phyloP scores from a whole-genome alignment of 2,888 invertebrate genomes.

The Cistogaster globosa region DNA sequence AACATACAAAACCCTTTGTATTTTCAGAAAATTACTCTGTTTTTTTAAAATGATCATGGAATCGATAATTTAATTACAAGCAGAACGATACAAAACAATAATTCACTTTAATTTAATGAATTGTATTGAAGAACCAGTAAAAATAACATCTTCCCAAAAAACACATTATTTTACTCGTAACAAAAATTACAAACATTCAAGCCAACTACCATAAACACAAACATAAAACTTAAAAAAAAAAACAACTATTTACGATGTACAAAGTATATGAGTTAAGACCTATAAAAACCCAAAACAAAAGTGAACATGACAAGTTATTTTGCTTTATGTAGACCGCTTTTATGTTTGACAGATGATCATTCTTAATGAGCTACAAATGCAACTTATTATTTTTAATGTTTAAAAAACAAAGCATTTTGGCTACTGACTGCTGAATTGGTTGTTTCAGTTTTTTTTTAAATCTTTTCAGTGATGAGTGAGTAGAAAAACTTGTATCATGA shows the following conservation, averaged over 20 bases:
- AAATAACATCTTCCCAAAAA: conserved; percentile 50
- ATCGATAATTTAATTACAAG: background rate
- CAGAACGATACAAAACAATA: background rate
- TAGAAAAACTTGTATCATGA: conserved; percentile 44
- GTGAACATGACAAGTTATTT: conserved; percentile 34
- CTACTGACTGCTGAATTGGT: conserved; percentile 17
- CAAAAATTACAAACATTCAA: conserved; percentile 3
- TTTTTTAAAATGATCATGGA: background rate
- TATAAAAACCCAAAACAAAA: too few species aligned
- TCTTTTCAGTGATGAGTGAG: background rate
- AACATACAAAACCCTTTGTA: too few species aligned
- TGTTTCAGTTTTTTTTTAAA: conserved; percentile 2
- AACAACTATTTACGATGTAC: background rate
- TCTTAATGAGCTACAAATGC: conserved; percentile 78
- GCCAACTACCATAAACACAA: conserved; percentile 22
- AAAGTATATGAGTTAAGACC: conserved; percentile 5
- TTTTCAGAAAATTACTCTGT: too few species aligned
- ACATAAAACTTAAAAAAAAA: conserved; percentile 17
- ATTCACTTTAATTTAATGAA: background rate
- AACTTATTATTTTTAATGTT: conserved; percentile 74
- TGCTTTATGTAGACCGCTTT: conserved; percentile 71
- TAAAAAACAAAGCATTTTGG: conserved; percentile 26
- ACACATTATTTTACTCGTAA: conserved; percentile 71
- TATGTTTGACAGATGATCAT: conserved; percentile 77
- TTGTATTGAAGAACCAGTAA: background rate